phyloP scores from a whole-genome alignment of 2,797 vertebrate species.

The Anguilla obscura region DNA sequence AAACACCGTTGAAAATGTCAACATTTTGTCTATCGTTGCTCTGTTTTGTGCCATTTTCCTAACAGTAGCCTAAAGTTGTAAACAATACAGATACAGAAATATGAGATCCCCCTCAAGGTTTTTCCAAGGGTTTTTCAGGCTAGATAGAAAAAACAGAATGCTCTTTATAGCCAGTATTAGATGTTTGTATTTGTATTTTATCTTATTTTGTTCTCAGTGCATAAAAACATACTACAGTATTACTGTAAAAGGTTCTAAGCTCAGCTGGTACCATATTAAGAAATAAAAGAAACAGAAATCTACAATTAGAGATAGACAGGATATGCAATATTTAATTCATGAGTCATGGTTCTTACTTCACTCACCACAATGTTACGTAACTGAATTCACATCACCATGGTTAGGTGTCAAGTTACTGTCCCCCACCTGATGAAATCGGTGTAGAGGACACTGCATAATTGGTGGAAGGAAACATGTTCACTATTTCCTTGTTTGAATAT shows the following conservation, averaged over 20 bases:
- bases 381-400: no score
- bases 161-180: neutral
- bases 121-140: neutral
- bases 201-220: neutral
- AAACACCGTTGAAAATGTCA: neutral
- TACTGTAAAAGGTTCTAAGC: neutral
- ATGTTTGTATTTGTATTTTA: neutral
- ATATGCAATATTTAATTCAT: no score
- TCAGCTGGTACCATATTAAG: neutral
- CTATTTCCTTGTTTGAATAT: no score
- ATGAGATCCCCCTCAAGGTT: neutral
- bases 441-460: no score
- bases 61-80: neutral
- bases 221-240: neutral
- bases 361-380: no score
- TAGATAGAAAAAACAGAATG: neutral
- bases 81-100: neutral
- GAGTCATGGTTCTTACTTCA: no score
- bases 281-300: no score
- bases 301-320: no score
- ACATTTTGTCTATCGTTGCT: neutral
- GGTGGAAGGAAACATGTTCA: no score
- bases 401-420: no score
- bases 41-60: neutral
- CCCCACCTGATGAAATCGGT: no score